These are phyloP conservation scores for Drosophila sechellia DNA, from an alignment of 1,140 invertebrate genomes.

Conservation along the genomic window DNA sequence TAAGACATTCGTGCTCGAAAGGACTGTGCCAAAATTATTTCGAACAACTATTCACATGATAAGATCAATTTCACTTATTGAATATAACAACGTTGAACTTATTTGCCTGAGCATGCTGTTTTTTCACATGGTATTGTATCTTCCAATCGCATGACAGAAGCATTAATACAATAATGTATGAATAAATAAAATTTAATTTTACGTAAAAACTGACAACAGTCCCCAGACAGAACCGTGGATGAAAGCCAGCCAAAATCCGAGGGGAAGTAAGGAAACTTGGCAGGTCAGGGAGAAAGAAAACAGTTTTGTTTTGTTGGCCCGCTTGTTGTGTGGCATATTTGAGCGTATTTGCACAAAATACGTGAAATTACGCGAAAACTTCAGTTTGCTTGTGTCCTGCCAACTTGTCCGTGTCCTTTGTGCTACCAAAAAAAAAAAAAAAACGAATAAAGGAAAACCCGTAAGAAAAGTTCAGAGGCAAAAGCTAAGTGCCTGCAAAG, in stretches of 20 bases:
- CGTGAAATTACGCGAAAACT: slow-evolving; percentile 80
- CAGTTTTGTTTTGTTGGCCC: slow-evolving; percentile 53
- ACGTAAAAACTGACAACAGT: slow-evolving; percentile 72
- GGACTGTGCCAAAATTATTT: background rate
- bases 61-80: background rate
- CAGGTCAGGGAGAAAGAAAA: slow-evolving; percentile 54
- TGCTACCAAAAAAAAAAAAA: slow-evolving; percentile 1
- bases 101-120: background rate
- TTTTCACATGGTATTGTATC: background rate
- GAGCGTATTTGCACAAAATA: slow-evolving; percentile 79
- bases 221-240: slow-evolving; percentile 35
- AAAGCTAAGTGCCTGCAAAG: slow-evolving; percentile 40
- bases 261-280: slow-evolving; percentile 35
- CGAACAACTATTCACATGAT: background rate
- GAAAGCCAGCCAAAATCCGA: background rate
- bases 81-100: background rate
- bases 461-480: slow-evolving; percentile 15
- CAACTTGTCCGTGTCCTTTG: slow-evolving; percentile 23
- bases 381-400: slow-evolving; percentile 41
- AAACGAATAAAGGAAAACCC: background rate
- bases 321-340: slow-evolving; percentile 67
- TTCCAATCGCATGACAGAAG: slow-evolving; percentile 42
- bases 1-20: background rate
- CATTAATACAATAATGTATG: slow-evolving; percentile 71
- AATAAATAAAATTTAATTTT: slow-evolving; percentile 82